Evolutionary conservation across 2,888 invertebrate species (phyloP).

Genomic region (Pilophorus perplexus): DNA sequence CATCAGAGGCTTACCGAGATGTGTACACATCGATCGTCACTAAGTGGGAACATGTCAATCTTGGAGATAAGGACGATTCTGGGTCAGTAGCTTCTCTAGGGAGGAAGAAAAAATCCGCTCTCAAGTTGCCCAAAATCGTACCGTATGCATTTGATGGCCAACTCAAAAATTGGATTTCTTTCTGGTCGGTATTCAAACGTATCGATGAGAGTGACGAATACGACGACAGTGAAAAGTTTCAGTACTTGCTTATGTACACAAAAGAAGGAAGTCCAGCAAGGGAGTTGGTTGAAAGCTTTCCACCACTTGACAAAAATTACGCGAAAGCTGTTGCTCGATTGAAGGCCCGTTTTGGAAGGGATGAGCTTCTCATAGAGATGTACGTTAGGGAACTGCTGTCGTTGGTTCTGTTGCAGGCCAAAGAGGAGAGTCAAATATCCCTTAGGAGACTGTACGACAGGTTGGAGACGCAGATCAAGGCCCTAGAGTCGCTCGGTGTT

Average conservation of each 20-base stretch:
- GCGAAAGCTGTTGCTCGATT: no score
- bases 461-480: no score
- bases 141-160: slow-evolving; percentile 48
- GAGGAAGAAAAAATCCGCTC: no score
- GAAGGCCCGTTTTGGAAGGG: slow-evolving; percentile 46
- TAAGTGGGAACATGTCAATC: neutral
- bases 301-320: slow-evolving; percentile 47
- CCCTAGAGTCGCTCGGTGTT: slow-evolving; percentile 49
- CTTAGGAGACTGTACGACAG: slow-evolving; percentile 48
- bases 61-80: neutral
- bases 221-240: slow-evolving; percentile 41
- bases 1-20: neutral
- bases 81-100: neutral
- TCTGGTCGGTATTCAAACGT: slow-evolving; percentile 46
- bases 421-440: neutral
- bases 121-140: slow-evolving; percentile 40
- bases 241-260: slow-evolving; percentile 45
- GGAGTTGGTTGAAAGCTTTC: slow-evolving; percentile 46
- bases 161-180: slow-evolving; percentile 48
- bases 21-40: neutral
- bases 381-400: slow-evolving; percentile 49
- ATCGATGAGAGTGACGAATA: slow-evolving; percentile 28
- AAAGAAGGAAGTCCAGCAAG: slow-evolving; percentile 40
- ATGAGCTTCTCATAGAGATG: slow-evolving; percentile 48
- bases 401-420: slow-evolving; percentile 49